Evolutionary conservation across 2,888 invertebrate genomes (phyloP).

Genomic region (Machimus rusticus): DNA sequence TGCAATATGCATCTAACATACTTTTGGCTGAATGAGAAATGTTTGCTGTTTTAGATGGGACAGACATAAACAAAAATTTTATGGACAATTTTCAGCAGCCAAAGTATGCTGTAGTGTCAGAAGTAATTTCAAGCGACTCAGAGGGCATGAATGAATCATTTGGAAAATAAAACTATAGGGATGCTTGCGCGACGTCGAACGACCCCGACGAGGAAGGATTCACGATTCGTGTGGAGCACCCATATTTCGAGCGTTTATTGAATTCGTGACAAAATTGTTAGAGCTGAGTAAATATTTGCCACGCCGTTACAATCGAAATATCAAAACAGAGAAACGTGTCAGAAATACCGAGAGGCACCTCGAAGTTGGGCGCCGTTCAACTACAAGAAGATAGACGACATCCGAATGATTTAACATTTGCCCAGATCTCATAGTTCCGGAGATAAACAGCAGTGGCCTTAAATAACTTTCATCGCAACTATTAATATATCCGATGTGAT

Average conservation of each 20-base stretch:
- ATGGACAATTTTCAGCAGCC: not conserved
- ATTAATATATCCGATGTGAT: not conserved
- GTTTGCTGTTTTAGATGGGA: not conserved
- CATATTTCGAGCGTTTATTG: constrained; percentile 41
- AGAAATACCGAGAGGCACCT: constrained; percentile 21
- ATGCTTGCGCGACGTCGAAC: not conserved
- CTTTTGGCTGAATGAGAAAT: not conserved
- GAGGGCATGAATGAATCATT: not conserved
- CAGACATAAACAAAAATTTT: not conserved
- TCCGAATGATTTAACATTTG: constrained; percentile 19
- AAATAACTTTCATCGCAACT: constrained; percentile 22
- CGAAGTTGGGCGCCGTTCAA: not conserved
- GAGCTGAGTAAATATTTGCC: constrained; percentile 41
- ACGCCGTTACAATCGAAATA: constrained; percentile 42
- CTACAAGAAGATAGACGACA: not conserved
- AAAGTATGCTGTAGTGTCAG: not conserved
- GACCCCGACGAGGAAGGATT: not conserved
- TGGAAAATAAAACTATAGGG: not conserved
- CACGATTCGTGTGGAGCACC: constrained; percentile 14
- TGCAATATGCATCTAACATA: not conserved
- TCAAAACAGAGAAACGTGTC: constrained; percentile 42
- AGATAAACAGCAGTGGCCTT: not conserved
- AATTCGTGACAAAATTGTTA: constrained; percentile 44
- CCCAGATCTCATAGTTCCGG: not conserved
- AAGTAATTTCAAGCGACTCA: not conserved